Evolutionary conservation across 1,140 invertebrate genomes (phyloP), one percentile per base, ranked within the genome.

Genomic region (Bathynomus jamesi): DNA sequence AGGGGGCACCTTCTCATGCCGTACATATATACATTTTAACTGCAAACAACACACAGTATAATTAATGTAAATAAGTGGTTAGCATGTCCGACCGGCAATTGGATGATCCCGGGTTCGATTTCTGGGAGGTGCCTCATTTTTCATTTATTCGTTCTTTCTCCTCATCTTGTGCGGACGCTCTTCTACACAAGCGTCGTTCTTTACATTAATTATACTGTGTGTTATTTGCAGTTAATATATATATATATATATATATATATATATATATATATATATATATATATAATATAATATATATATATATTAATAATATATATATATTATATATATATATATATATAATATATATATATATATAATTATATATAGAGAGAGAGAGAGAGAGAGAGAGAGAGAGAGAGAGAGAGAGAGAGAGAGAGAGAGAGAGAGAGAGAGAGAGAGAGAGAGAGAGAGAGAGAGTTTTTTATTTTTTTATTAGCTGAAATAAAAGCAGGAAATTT

Each of bases 261-360:
- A 27, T 64, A 64, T 28, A 64, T 28, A 63, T 21, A 63, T 4
- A 63, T 21, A 63, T 21, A 63, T 21, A 63, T 4, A 7, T 28
- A 63, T 28, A 63, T 4, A 63, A 13, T 21, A 4, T 2, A 1
- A 3, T 28, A 63, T 28, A 63, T 2, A 28, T 21, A 64, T 64
- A 64, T 64, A 64, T 64, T 25, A 25, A 64, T 64, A 64, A 62
- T 62, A 62, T n/a, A 62, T 62, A 62, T 27, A 62, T 62, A 21
- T 62, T 64, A 63, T 63, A 63, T 63, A 5, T 63, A 63, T 63
- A 5, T 63, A 63, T 63, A 5, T 63, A 63, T 63, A 63, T 63
- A 62, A 63, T 3, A 63, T 13, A 63, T 3, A 63, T 13, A 24
- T 1, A 28, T 4, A 28, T 13, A 28, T 25, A 2, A 27, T 17